Base-by-base conservation (phyloP, 2,113 vertebrate genomes). In the Antennarius striatus region DNA sequence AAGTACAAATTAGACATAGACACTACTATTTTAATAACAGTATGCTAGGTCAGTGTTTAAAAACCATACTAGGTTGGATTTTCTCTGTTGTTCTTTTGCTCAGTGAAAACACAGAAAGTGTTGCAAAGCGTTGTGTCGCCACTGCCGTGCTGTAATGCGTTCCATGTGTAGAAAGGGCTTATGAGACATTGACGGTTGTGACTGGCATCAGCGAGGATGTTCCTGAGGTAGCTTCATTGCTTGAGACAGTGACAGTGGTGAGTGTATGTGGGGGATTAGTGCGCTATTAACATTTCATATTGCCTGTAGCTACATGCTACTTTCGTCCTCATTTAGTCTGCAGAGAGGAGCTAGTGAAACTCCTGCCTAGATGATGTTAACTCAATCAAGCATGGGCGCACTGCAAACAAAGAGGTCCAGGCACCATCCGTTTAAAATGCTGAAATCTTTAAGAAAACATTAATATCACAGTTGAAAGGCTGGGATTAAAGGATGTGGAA, bases 221-320 rank as follows among this genome's bases (percentile, higher is more conserved):
- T 74, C 52, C 39, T 39, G 53, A 62, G 11, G 42, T 15, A 46
- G 46, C 62, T 75, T 75, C 63, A 51, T 56, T 71, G 73, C 75
- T 55, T 47, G 73, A 81, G 71, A 68, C 78, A 80, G 83, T 79
- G 72, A 54, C 70, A 49, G 62, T 2, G 50, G 56, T 16, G 28
- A 68, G 28, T 32, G 52, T 50, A 36, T 56, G 32, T 46, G 54
- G 22, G 51, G 22, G 36, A 6, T 4, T 40, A 36, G 68, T 40
- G 71, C 39, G n/a, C 55, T 32, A 46, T 52, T 74, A 52, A 54
- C 30, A 64, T 72, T 81, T 68, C 42, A 74, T 29, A 32, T 64
- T 39, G 54, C 68, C 32, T 5, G 48, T 71, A 59, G 6, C 77
- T 11, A 69, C 60, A 56, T 7, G 55, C 50, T n/a, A n/a, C 53